Base-by-base conservation (phyloP, 2,888 invertebrate genomes). In the Callyntrura guangdongensis region DNA sequence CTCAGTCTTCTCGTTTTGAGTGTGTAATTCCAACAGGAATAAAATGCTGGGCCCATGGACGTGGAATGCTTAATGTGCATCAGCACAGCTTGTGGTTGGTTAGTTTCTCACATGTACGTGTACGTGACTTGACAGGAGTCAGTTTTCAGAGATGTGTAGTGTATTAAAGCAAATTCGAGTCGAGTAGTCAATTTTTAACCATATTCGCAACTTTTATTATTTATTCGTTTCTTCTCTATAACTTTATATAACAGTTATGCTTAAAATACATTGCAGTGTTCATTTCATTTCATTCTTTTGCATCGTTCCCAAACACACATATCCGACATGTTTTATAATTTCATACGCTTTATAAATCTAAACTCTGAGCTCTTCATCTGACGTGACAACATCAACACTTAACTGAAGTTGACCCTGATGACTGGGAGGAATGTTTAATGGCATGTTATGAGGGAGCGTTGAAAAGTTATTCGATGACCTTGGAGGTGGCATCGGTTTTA, bases 401-500 rank as follows among this genome's bases (percentile, higher is more conserved):
- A 90, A 59, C 56, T 90, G 90, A 59, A 90, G 69, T 67, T 85
- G 90, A 86, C 90, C 90, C 86, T 90, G 90, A 90, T 90, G 90
- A 64, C 74, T 86, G 72, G 86, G 74, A 83, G 90, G 86, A 86
- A 90, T 90, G 69, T 90, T 90, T 36, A 90, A 67, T 74, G 86
- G 90, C 83, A 90, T 86, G 83, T 90, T 90, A 59, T 93, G 92
- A 0, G 93, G 94, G n/a, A 94, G 84, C 9, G 94, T 94, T 5
- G 93, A 92, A 69, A 93, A 93, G 86, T 93, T 93, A 53, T 89
- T 91, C n/a, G 91, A 83, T 45, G 91, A 89, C 79, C 94, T 82
- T n/a, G 93, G 93, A 5, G 94, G 94, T 3, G 94, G 94, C 74
- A 92, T 93, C 6, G 94, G 94, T 88, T 93, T 94, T 3, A 90